Base-by-base conservation (phyloP, 2,797 vertebrate genomes). In the Streptopelia turtur region DNA sequence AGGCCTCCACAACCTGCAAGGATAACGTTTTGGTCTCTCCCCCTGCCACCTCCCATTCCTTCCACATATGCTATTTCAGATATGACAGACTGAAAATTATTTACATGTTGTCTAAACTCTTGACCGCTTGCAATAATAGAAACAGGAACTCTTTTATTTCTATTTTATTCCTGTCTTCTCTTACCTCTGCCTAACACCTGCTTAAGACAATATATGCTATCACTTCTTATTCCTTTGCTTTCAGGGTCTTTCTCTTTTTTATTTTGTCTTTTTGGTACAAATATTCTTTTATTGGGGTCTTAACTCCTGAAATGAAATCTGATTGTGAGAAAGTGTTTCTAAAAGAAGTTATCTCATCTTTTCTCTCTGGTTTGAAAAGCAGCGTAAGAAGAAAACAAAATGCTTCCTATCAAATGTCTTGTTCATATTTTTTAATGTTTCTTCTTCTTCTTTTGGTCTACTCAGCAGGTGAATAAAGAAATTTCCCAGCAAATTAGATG, bases 111-210 rank as follows among this genome's bases (percentile, higher is more conserved):
- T 56, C 74, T 83, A 76, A 81, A 75, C 16, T 68, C 81, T 85
- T 83, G 33, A 63, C 33, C 25, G 16, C 31, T 95, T 91, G 13
- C 21, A 75, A 45, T 70, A n/a, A 65, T 39, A 86, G 69, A 23
- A 3, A 6, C 13, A 78, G n/a, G 56, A 92, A 72, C 3, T 31
- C 22, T 91, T 87, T 84, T 77, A 87, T 82, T 93, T 83, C 52
- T 49, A 12, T 91, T 86, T 91, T 77, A 68, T 72, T 75, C 41
- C 24, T 41, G 13, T 59, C 69, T 83, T 89, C 56, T 49, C 22
- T 94, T 96, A 95, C 92, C 89, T 87, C 68, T 93, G 53, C 31
- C 52, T 84, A 93, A 80, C 93, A 96, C 93, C 89, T 89, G 76
- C 39, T 77, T 90, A 84, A 71, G 18, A 77, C 27, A 92, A 79